Evolutionary conservation across 2,113 vertebrate genomes (phyloP).

Genomic region (Galemys pyrenaicus): DNA sequence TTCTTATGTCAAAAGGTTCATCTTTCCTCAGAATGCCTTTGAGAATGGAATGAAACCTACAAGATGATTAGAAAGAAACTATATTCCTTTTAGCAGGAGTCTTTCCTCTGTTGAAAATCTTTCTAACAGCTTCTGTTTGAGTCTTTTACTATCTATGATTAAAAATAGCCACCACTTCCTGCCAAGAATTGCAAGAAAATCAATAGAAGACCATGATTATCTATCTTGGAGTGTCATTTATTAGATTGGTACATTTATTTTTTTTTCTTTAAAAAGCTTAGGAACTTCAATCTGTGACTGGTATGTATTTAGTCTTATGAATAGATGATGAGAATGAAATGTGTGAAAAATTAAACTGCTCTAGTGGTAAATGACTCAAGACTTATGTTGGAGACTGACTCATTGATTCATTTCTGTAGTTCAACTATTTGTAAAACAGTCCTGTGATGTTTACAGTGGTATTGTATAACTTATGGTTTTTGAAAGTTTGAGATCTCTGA

Average conservation of each 20-base stretch:
- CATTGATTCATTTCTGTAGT: conserved; percentile 17
- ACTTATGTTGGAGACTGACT: not conserved
- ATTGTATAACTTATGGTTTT: not conserved
- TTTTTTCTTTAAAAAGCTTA: conserved; percentile 48
- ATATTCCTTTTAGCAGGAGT: not conserved
- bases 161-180: conserved; percentile 50
- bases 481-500: conserved; percentile 18
- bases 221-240: conserved; percentile 22
- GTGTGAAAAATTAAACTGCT: conserved; percentile 42
- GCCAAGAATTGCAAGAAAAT: conserved; percentile 64
- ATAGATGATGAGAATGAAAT: conserved; percentile 25
- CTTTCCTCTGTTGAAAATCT: conserved; percentile 29
- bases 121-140: not conserved
- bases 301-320: conserved; percentile 10
- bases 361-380: conserved; percentile 9
- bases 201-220: conserved; percentile 29
- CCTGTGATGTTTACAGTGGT: not conserved
- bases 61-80: not conserved
- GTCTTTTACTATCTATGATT: conserved; percentile 44
- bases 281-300: conserved; percentile 39
- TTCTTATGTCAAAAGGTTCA: not conserved
- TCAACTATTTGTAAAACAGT: conserved; percentile 39
- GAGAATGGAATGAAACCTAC: not conserved
- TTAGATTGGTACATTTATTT: conserved; percentile 22
- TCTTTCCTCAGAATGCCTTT: not conserved